Evolutionary conservation across 2,113 vertebrate genomes (phyloP), one percentile per base, ranked within the genome.

Genomic region (Plestiodon gilberti): DNA sequence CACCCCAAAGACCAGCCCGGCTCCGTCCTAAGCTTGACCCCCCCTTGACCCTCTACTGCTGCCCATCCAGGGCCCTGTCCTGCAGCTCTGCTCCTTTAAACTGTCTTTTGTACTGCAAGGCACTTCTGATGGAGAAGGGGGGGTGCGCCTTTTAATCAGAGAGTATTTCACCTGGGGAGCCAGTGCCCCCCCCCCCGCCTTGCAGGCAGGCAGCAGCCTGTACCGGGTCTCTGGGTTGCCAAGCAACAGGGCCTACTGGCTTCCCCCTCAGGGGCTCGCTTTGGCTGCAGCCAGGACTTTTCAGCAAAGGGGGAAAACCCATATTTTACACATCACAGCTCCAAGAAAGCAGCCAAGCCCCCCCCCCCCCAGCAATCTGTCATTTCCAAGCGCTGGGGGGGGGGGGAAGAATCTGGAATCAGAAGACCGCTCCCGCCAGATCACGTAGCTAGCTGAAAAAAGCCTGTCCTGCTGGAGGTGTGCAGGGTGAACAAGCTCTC

Each of bases 351-450:
- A 71, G 83, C 91, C 74, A 86, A 73, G 83, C 89, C 89, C 74
- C 83, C 43, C 43, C 43, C 43, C 43, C 43, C 8, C 43, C 8
- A 40, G 59, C 86, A 71, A 71, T 90, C 83, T 87, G 71, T 89
- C 88, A 70, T 84, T 84, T 61, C 70, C 0, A 2, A 1, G 43
- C 90, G 84, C 89, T 92, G 90, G 91, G 87, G 85, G 81, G 78
- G 87, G 85, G 81, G 78, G 83, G 70, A 86, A 86, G 81, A 86
- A 89, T 55, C 38, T 17, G 10, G 33, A 55, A 30, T 38, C 4
- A 7, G 22, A 0, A 7, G 6, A 1, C 55, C 9, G 6, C 18
- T 38, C 2, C 4, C 4, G 87, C 80, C 57, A 48, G 8, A 30
- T 13, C 14, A 20, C 8, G 1, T 0, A 25, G 82, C 91, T 62